Evolutionary conservation across 2,797 vertebrate species (phyloP).

Genomic region (Podarcis lilfordi): DNA sequence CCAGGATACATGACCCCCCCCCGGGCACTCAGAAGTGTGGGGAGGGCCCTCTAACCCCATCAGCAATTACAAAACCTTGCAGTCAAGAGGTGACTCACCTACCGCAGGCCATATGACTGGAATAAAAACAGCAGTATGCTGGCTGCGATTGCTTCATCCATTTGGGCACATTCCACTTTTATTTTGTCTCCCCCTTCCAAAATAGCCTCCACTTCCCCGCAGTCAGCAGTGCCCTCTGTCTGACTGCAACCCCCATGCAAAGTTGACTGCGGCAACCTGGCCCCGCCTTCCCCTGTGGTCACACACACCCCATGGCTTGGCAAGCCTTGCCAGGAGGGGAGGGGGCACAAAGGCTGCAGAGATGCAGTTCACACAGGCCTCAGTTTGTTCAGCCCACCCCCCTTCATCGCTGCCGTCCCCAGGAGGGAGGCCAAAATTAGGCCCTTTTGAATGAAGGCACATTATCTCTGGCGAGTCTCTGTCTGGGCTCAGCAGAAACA

Average conservation of each 20-base stretch:
- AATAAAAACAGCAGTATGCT: neutral
- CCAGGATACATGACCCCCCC: neutral
- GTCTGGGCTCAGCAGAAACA: constrained; percentile 49
- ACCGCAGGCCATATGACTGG: neutral
- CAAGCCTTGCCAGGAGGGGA: constrained; percentile 55
- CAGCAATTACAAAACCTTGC: constrained; percentile 5
- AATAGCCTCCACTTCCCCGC: constrained; percentile 78
- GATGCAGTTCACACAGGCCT: constrained; percentile 68
- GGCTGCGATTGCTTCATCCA: neutral
- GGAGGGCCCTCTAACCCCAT: neutral
- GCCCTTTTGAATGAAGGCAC: constrained; percentile 43
- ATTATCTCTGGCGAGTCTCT: constrained; percentile 43
- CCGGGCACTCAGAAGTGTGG: no score
- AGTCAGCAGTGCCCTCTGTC: constrained; percentile 74
- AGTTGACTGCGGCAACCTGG: constrained; percentile 65
- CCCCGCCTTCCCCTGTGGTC: constrained; percentile 74
- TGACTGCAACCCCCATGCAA: constrained; percentile 73
- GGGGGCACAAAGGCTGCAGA: constrained; percentile 52
- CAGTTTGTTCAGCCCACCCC: constrained; percentile 68
- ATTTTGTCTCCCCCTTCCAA: constrained; percentile 33
- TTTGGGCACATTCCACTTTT: constrained; percentile 4
- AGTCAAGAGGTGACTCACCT: constrained; percentile 8
- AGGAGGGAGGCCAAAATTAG: constrained; percentile 63
- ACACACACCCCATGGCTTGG: constrained; percentile 69
- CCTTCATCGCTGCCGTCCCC: constrained; percentile 34